Evolutionary conservation across 2,113 vertebrate species (phyloP).

Genomic region (Zosterops pallidus): DNA sequence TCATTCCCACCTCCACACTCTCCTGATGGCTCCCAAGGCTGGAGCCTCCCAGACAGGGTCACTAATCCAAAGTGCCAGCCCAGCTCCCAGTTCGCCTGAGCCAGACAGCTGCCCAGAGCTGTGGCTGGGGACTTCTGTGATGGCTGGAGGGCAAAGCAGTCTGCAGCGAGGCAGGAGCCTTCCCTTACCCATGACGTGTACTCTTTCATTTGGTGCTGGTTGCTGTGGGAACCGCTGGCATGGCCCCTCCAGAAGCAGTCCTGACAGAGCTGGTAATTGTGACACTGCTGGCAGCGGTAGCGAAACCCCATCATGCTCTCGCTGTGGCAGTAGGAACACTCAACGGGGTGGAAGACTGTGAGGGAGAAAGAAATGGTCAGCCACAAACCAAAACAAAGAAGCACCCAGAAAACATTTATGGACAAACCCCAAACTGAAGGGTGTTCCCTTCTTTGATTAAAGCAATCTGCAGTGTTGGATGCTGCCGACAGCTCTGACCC

Average conservation of each 20-base stretch:
- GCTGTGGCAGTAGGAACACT: constrained; percentile 98
- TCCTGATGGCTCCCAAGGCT: background rate
- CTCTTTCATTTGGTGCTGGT: constrained; percentile 99
- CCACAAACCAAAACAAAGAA: background rate
- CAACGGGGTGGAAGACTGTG: constrained; percentile 97
- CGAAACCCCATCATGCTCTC: constrained; percentile 99
- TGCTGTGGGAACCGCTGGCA: constrained; percentile 97
- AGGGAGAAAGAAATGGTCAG: constrained; percentile 6
- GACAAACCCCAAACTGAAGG: background rate
- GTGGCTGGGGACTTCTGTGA: background rate
- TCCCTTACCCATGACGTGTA: constrained; percentile 98
- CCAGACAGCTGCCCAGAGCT: background rate
- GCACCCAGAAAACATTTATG: background rate
- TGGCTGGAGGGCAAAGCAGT: constrained; percentile 15
- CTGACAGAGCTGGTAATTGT: constrained; percentile 99
- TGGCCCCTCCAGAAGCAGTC: constrained; percentile 99
- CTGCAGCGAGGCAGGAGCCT: background rate
- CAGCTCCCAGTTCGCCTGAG: background rate
- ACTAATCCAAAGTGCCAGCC: background rate
- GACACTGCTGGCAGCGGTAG: constrained; percentile 99
- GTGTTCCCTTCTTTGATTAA: background rate
- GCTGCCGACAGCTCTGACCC: background rate
- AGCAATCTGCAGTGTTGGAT: background rate
- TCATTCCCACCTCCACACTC: constrained; percentile 32
- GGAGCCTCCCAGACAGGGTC: background rate